These are phyloP conservation scores for Halcyon malimbica DNA, from an alignment of 2,113 vertebrate genomes.

Conservation along the genomic window DNA sequence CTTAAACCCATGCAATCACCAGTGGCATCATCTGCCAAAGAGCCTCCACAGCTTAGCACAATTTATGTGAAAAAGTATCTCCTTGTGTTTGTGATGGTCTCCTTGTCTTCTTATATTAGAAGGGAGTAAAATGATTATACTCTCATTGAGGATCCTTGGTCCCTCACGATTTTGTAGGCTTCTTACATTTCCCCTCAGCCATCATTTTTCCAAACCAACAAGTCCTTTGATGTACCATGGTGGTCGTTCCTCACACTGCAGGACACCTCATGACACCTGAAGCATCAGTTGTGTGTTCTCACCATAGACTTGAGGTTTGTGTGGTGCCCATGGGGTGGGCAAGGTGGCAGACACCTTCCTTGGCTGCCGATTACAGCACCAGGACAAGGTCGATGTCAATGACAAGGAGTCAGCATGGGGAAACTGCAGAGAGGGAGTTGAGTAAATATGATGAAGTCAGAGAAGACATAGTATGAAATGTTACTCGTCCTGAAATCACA, in stretches of 20 bases:
- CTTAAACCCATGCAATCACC: background rate
- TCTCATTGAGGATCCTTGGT: background rate
- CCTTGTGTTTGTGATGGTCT: background rate
- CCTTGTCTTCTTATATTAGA: background rate
- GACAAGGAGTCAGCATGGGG: background rate
- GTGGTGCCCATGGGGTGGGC: fast-evolving
- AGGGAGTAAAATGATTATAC: background rate
- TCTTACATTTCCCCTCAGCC: fast-evolving
- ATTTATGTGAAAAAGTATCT: background rate
- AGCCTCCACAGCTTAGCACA: background rate
- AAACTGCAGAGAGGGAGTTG: background rate
- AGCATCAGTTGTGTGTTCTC: background rate
- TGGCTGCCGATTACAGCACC: background rate
- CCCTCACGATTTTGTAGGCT: background rate
- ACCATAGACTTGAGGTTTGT: background rate
- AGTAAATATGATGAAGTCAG: background rate
- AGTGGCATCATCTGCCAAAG: background rate
- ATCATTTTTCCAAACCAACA: background rate
- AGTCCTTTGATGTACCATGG: background rate
- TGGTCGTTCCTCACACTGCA: background rate
- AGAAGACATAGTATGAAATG: background rate
- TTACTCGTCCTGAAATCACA: too few species aligned
- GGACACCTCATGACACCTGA: background rate
- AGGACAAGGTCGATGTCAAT: background rate
- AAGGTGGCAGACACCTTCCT: background rate